Evolutionary conservation across 2,888 invertebrate species (phyloP), one percentile per base, ranked within the genome.

Genomic region (Cantharis rufa): DNA sequence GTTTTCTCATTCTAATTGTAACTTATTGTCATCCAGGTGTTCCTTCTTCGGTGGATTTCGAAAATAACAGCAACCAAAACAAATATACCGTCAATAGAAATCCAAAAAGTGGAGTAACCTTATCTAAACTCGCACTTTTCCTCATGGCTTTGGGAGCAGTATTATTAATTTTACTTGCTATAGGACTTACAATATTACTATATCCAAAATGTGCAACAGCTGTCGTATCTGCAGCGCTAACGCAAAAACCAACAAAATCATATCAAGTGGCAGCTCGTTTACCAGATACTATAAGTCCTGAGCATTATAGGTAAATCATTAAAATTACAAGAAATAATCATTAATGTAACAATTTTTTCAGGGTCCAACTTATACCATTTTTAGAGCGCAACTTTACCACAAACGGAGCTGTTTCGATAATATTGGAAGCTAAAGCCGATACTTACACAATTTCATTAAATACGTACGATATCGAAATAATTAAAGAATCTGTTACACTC

Each of bases 391-490:
- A 90, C 81, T 88, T 88, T 76, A 89, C 89, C 2, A 88, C 88
- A 9, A 82, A 84, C 28, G 91, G 90, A 2, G 83, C 86, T 48
- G 87, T 89, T 7, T 83, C 84, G 32, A 89, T 91, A 62, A 84
- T 84, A 63, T 81, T 91, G 62, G 84, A 85, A 32, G 86, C 87
- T 69, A 78, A 84, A 32, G 84, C 87, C 76, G 83, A 87, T 2
- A 90, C 90, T 1, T 86, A 87, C 75, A 86, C 87, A 69, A 88
- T 91, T 15, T 84, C 87, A 5, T 84, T 91, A 64, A 88, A 90
- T 80, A 84, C 88, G 1, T 86, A 87, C 72, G 88, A 89, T 70
- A 85, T 91, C n/a, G 83, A 82, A 11, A 86, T 91, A 62, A 83
- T 86, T 64, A 81, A 86, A 79, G 83, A 83, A 84, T 88, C 85